Conservation (phyloP, 92 coral and sea anemone genomes). For the Galaxea fascicularis region DNA sequence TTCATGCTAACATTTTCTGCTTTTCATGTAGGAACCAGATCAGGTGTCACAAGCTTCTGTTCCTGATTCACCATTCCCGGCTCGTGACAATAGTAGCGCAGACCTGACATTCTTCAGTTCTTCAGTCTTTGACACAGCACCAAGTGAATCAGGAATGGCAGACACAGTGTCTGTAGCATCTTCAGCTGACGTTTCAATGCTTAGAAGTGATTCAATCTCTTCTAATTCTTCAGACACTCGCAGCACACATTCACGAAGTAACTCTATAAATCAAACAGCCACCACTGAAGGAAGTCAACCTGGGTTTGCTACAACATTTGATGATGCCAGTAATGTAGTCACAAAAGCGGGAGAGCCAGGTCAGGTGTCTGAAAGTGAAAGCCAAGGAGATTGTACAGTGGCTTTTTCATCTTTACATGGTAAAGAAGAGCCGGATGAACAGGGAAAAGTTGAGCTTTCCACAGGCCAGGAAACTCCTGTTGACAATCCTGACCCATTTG, state of each 20-base stretch:
- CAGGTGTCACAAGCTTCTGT: slow-evolving; percentile 27
- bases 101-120: slow-evolving; percentile 69
- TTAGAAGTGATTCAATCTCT: slow-evolving; percentile 80
- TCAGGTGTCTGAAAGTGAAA: not conserved
- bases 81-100: slow-evolving; percentile 13
- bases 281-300: slow-evolving; percentile 14
- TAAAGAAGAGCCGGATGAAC: not conserved
- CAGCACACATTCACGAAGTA: slow-evolving; percentile 55
- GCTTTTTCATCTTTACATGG: not conserved
- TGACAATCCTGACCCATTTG: not conserved
- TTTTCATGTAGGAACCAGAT: slow-evolving; percentile 33
- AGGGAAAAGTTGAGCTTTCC: not conserved
- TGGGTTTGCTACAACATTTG: slow-evolving; percentile 11
- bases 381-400: not conserved
- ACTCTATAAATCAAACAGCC: slow-evolving; percentile 25
- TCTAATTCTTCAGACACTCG: slow-evolving; percentile 72
- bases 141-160: slow-evolving; percentile 59
- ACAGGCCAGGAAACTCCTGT: not conserved
- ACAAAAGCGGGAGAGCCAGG: not conserved
- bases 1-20: not conserved
- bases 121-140: slow-evolving; percentile 62
- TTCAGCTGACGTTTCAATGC: slow-evolving; percentile 54
- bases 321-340: not conserved
- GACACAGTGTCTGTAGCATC: slow-evolving; percentile 77
- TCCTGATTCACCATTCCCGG: slow-evolving; percentile 18